A percentile compares a stretch with the other conserved stretches of the same genome.
Conservation (phyloP, 1,140 invertebrate species). For the Spodoptera frugiperda region DNA sequence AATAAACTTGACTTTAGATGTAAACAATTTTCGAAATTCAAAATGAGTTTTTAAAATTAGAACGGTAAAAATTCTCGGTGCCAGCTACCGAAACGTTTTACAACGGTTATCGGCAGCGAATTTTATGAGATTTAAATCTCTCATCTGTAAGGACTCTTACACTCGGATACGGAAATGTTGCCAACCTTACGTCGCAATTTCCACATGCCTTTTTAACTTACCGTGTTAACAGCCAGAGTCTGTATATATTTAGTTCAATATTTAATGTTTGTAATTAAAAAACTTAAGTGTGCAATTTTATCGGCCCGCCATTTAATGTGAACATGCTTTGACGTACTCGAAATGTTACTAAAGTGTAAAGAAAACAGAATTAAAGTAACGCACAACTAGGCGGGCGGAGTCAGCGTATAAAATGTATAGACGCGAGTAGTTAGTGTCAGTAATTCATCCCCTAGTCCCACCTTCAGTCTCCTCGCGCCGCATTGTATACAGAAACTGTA, state of each 20-base stretch:
- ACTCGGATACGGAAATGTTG: slow-evolving; percentile 79
- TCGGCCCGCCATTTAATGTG: slow-evolving; percentile 43
- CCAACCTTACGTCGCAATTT: slow-evolving; percentile 84
- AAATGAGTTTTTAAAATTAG: slow-evolving; percentile 12
- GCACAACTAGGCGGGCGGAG: background rate
- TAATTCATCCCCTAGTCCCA: slow-evolving; percentile 52
- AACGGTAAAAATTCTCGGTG: slow-evolving; percentile 6
- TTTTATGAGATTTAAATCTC: slow-evolving; percentile 75
- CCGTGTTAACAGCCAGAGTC: slow-evolving; percentile 69
- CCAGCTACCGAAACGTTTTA: slow-evolving; percentile 28
- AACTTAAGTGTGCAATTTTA: slow-evolving; percentile 76
- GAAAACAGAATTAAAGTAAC: slow-evolving; percentile 52
- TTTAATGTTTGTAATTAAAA: slow-evolving; percentile 78
- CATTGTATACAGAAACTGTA: slow-evolving; percentile 74
- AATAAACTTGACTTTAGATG: background rate
- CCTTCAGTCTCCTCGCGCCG: slow-evolving; percentile 65
- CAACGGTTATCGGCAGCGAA: slow-evolving; percentile 29
- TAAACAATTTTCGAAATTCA: background rate
- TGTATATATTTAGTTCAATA: slow-evolving; percentile 77
- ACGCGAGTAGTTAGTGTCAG: slow-evolving; percentile 52
- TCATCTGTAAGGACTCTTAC: slow-evolving; percentile 80
- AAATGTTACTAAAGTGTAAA: slow-evolving; percentile 72
- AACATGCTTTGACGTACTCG: slow-evolving; percentile 65
- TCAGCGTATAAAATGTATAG: slow-evolving; percentile 57
- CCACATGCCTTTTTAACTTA: slow-evolving; percentile 83